These are phyloP conservation scores for Pempheris klunzingeri DNA, from an alignment of 2,797 vertebrate genomes.

Conservation along the genomic window DNA sequence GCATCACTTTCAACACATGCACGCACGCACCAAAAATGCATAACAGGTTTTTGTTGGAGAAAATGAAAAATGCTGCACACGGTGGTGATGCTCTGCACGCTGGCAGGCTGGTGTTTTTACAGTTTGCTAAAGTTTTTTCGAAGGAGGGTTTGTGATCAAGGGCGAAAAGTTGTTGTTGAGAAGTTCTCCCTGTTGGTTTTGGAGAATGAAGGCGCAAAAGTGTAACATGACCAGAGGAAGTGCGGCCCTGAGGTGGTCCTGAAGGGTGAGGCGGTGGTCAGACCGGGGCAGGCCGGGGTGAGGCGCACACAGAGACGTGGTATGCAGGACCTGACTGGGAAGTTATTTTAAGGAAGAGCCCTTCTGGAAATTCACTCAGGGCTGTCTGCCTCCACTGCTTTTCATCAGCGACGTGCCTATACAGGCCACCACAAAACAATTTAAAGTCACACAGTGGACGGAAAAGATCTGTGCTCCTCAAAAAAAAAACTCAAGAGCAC, in stretches of 20 bases:
- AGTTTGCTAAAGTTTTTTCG: slow-evolving; percentile 6
- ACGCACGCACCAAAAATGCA: slow-evolving; percentile 17
- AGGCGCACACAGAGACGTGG: slow-evolving; percentile 42
- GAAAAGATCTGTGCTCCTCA: slow-evolving; percentile 29
- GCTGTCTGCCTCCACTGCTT: slow-evolving; percentile 52
- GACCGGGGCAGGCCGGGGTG: slow-evolving; percentile 5
- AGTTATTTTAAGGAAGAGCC: slow-evolving; percentile 71
- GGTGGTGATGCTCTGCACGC: background rate
- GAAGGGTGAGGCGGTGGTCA: slow-evolving; percentile 53
- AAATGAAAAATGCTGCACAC: background rate
- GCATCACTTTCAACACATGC: slow-evolving; percentile 16
- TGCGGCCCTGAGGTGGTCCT: slow-evolving; percentile 50
- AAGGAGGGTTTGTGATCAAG: slow-evolving; percentile 12
- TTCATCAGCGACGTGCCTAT: slow-evolving; percentile 28
- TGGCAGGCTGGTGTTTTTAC: slow-evolving; percentile 24
- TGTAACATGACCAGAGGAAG: slow-evolving; percentile 54
- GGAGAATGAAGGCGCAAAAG: slow-evolving; percentile 31
- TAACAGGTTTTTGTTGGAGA: slow-evolving; percentile 19
- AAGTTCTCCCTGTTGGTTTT: slow-evolving; percentile 44
- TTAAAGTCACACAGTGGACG: slow-evolving; percentile 20
- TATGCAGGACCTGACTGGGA: slow-evolving; percentile 60
- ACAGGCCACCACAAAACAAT: slow-evolving; percentile 17
- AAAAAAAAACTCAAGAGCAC: background rate
- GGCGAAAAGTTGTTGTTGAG: slow-evolving; percentile 25
- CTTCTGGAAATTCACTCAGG: slow-evolving; percentile 77